Conservation (phyloP, 2,797 vertebrate species). For the Eulemur rubriventer region DNA sequence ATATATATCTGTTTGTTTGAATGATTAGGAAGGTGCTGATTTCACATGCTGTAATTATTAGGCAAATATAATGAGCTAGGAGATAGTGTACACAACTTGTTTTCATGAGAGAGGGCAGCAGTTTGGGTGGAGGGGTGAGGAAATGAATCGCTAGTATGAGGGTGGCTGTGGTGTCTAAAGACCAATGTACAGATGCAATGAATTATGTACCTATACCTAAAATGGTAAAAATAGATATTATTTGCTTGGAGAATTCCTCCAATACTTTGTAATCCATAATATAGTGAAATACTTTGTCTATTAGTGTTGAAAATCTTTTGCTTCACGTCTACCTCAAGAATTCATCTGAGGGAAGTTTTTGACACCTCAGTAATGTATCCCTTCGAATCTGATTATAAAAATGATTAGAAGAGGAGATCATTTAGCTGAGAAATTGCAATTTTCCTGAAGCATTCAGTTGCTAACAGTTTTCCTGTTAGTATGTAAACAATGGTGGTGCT, state of each 20-base stretch:
- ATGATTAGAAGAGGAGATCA: neutral
- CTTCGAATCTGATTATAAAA: neutral
- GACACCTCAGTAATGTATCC: neutral
- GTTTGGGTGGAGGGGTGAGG: neutral
- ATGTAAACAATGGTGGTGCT: neutral
- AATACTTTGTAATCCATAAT: neutral
- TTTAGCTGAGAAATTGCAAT: neutral
- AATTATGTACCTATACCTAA: neutral
- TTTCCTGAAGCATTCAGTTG: neutral
- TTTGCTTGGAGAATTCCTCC: neutral
- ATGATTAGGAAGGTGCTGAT: neutral
- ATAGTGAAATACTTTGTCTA: neutral
- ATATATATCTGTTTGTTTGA: neutral
- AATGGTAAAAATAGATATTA: neutral
- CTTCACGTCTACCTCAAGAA: neutral
- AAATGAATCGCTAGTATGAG: neutral
- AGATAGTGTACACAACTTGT: neutral
- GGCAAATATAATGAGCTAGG: neutral
- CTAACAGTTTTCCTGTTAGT: neutral
- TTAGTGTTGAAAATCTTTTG: neutral
- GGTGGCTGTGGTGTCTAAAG: neutral
- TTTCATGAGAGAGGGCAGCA: neutral
- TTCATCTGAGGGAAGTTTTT: neutral
- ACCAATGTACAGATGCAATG: neutral
- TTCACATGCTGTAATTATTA: neutral